Evolutionary conservation across 2,113 vertebrate genomes (phyloP).

Genomic region (Cygnus atratus): DNA sequence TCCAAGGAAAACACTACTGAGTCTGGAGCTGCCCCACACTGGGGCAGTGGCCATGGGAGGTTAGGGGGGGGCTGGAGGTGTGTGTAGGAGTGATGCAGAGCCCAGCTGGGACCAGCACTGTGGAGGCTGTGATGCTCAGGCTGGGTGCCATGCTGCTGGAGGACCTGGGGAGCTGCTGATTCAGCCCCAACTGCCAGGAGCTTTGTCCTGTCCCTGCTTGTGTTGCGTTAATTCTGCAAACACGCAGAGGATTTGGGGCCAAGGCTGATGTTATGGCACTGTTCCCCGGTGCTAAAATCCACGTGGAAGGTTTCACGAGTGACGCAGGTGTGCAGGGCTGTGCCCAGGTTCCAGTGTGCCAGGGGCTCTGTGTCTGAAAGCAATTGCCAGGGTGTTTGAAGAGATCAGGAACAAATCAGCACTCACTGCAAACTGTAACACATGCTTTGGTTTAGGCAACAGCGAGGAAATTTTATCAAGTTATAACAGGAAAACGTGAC

Average conservation of each 20-base stretch:
- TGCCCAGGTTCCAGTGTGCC: neutral
- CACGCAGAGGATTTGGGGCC: neutral
- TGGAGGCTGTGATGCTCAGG: neutral
- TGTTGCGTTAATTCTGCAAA: neutral
- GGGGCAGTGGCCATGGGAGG: fast-evolving
- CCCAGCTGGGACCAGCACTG: neutral
- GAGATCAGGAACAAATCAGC: neutral
- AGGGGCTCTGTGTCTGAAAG: neutral
- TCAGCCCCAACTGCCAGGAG: neutral
- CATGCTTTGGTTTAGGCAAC: neutral
- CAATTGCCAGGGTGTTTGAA: neutral
- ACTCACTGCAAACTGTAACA: neutral
- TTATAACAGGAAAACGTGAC: neutral
- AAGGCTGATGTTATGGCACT: neutral
- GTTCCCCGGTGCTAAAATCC: neutral
- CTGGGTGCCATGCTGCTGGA: neutral
- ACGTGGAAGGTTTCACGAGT: neutral
- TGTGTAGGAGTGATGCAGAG: neutral
- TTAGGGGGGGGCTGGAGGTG: neutral
- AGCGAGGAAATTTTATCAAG: neutral
- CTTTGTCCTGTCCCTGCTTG: neutral
- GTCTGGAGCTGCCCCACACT: neutral
- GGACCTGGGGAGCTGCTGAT: too few relatives aligned
- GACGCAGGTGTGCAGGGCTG: fast-evolving
- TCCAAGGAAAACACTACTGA: neutral